A percentile compares a stretch with the other conserved stretches of the same genome.
Conservation (phyloP, 2,797 vertebrate genomes). For the Acipenser transmontanus region DNA sequence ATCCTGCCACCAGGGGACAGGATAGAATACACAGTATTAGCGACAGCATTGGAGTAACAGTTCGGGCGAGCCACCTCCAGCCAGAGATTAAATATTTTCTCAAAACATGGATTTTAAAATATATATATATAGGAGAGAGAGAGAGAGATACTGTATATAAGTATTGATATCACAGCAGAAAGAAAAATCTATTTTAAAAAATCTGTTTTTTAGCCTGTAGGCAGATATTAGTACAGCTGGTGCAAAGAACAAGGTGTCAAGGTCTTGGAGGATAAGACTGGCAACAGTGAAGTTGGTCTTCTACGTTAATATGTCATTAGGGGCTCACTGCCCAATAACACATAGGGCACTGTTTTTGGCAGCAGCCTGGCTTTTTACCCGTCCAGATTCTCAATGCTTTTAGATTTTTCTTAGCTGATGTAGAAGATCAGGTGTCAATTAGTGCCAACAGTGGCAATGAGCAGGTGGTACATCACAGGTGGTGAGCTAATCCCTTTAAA, state of each 20-base stretch:
- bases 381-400: slow-evolving; percentile 61
- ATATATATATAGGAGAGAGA: no score
- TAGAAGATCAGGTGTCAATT: slow-evolving; percentile 45
- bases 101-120: no score
- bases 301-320: slow-evolving; percentile 54
- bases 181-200: slow-evolving; percentile 9
- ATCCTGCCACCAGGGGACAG: no score
- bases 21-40: no score
- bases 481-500: slow-evolving; percentile 76
- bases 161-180: no score
- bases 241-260: slow-evolving; percentile 58
- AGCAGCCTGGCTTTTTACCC: slow-evolving; percentile 53
- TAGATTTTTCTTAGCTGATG: slow-evolving; percentile 60
- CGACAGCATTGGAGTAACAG: no score
- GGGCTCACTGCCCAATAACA: slow-evolving; percentile 57
- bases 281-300: slow-evolving; percentile 58
- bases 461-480: slow-evolving; percentile 76
- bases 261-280: slow-evolving; percentile 62
- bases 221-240: slow-evolving; percentile 59
- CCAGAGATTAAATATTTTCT: no score
- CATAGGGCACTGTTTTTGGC: slow-evolving; percentile 61
- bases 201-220: slow-evolving; percentile 60
- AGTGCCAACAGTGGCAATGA: slow-evolving; percentile 69
- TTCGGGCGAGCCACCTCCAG: no score
- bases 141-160: no score